phyloP scores from a whole-genome alignment of 2,888 invertebrate genomes.

The Junonia oenone region DNA sequence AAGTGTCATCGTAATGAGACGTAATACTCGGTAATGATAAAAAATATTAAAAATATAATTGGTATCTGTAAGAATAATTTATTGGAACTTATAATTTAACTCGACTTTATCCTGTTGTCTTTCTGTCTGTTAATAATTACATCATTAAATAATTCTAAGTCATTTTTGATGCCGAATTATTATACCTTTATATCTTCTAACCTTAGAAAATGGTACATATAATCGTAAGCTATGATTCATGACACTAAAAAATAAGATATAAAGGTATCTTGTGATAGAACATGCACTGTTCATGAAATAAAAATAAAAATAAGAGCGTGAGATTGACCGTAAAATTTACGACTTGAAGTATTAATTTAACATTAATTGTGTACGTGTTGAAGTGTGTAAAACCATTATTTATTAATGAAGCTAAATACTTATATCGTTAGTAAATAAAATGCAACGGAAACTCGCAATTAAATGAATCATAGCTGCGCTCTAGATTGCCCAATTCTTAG shows the following conservation, averaged over 20 bases:
- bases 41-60: not conserved
- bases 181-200: too few species aligned
- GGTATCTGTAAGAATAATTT: not conserved
- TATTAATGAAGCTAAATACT: not conserved
- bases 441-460: not conserved
- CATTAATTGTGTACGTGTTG: not conserved
- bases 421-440: not conserved
- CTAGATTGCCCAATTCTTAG: not conserved
- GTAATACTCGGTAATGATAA: constrained; percentile 1
- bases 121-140: not conserved
- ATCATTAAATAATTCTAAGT: too few species aligned
- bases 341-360: not conserved
- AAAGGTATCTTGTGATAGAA: too few species aligned
- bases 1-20: not conserved
- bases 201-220: too few species aligned
- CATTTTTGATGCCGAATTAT: too few species aligned
- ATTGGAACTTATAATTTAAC: not conserved
- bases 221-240: too few species aligned
- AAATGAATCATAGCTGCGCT: not conserved
- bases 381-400: not conserved
- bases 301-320: not conserved
- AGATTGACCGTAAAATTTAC: not conserved
- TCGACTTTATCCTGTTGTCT: not conserved
- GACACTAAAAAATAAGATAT: too few species aligned
- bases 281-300: not conserved